phyloP scores from a whole-genome alignment of 2,797 vertebrate genomes.

The Galago senegalensis region DNA sequence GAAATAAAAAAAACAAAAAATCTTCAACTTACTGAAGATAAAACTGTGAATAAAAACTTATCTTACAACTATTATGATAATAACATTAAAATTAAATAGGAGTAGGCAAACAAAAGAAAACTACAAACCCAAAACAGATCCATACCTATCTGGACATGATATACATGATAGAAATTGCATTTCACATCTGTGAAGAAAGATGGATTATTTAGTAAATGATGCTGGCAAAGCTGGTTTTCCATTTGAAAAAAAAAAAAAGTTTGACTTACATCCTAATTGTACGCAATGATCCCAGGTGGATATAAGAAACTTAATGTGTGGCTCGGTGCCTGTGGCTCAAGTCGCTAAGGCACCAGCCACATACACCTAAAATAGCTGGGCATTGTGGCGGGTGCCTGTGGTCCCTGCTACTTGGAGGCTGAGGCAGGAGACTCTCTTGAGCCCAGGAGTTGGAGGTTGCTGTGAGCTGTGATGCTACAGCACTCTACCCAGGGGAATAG shows the following conservation, averaged over 20 bases:
- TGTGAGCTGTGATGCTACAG: too few relatives aligned
- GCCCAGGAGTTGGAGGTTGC: too few relatives aligned
- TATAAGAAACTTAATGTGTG: neutral
- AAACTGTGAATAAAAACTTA: neutral
- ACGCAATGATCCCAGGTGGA: neutral
- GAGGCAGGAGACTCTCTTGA: too few relatives aligned
- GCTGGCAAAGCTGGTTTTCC: neutral
- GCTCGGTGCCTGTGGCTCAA: too few relatives aligned
- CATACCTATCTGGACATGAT: neutral
- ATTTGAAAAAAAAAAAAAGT: neutral
- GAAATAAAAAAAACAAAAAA: neutral
- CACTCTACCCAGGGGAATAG: too few relatives aligned
- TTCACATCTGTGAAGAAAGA: neutral
- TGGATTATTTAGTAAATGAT: neutral
- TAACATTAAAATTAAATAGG: neutral
- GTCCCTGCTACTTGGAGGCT: too few relatives aligned
- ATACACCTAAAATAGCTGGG: too few relatives aligned
- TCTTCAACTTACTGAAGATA: neutral
- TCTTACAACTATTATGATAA: neutral
- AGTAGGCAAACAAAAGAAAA: neutral
- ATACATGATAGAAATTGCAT: neutral
- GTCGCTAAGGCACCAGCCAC: too few relatives aligned
- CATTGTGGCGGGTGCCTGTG: too few relatives aligned
- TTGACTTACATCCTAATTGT: neutral
- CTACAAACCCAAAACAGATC: neutral